Conservation (phyloP, 2,113 vertebrate genomes). For the Lates calcarifer region DNA sequence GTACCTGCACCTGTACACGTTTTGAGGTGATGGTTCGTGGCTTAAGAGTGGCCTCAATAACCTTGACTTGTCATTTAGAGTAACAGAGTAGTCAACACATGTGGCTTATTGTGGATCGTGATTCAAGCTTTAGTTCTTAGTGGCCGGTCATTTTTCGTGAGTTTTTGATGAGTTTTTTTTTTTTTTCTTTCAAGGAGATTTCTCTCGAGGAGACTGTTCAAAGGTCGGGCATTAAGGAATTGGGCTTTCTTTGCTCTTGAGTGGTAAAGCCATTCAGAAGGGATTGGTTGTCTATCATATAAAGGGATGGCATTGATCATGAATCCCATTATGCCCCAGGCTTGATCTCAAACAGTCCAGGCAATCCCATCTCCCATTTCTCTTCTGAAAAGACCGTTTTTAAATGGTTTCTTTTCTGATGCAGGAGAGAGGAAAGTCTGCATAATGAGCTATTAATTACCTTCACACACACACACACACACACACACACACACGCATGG, state of each 20-base stretch:
- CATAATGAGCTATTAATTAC: conserved; percentile 37
- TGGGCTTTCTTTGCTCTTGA: conserved; percentile 29
- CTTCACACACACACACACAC: neutral
- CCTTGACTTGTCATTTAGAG: conserved; percentile 31
- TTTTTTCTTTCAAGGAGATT: neutral
- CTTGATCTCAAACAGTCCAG: conserved; percentile 42
- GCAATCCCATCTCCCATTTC: conserved; percentile 19
- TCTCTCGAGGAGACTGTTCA: conserved; percentile 15
- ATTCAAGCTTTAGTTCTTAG: neutral
- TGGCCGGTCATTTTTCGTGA: conserved; percentile 16
- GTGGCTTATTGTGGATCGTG: neutral
- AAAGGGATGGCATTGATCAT: conserved; percentile 58
- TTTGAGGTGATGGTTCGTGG: neutral
- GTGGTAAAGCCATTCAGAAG: conserved; percentile 19
- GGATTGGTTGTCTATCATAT: conserved; percentile 48
- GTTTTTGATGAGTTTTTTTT: neutral
- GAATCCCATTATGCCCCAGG: conserved; percentile 44
- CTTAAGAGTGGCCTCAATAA: conserved; percentile 24
- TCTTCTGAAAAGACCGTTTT: conserved; percentile 26
- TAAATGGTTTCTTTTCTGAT: neutral
- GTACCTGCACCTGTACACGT: conserved; percentile 2
- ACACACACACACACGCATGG: neutral
- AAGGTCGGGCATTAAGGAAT: conserved; percentile 16
- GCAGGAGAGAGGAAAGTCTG: conserved; percentile 1
- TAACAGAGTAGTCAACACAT: neutral